These are phyloP conservation scores for Protobothrops mucrosquamatus DNA, from an alignment of 2,113 vertebrate genomes.

Conservation along the genomic window DNA sequence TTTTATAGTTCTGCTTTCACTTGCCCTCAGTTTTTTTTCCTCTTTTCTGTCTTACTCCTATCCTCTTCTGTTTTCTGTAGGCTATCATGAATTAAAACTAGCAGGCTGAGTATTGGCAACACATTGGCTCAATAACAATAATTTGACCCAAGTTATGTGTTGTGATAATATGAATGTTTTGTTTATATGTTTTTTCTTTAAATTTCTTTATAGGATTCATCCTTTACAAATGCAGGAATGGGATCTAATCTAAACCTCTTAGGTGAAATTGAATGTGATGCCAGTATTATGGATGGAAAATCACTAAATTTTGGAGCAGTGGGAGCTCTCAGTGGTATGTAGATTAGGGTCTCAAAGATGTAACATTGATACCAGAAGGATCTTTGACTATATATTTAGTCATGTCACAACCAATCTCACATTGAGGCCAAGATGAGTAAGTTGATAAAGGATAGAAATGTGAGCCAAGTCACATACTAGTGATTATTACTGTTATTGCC, in stretches of 20 bases:
- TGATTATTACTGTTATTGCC: background rate
- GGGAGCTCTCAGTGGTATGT: slow-evolving; percentile 90
- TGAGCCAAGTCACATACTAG: background rate
- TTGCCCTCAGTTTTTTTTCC: too few species aligned
- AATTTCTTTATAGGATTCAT: slow-evolving; percentile 82
- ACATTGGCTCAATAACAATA: background rate
- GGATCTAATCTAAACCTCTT: slow-evolving; percentile 97
- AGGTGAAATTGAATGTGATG: slow-evolving; percentile 97
- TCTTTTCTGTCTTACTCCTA: background rate
- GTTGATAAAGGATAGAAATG: background rate
- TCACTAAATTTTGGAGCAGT: slow-evolving; percentile 95
- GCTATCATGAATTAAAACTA: background rate
- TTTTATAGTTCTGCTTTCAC: background rate
- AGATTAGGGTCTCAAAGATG: background rate
- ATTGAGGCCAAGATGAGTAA: background rate
- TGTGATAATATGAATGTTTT: background rate
- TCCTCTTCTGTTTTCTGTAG: background rate
- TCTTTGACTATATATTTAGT: background rate
- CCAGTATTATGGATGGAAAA: slow-evolving; percentile 99
- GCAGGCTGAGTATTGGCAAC: background rate
- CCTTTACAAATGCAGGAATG: slow-evolving; percentile 97
- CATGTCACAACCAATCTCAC: background rate
- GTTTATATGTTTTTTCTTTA: slow-evolving; percentile 45
- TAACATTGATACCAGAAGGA: slow-evolving; percentile 12
- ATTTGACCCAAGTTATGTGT: background rate